Evolutionary conservation across 2,888 invertebrate genomes (phyloP), one percentile per base, ranked within the genome.

Genomic region (Ormyrus rosae): DNA sequence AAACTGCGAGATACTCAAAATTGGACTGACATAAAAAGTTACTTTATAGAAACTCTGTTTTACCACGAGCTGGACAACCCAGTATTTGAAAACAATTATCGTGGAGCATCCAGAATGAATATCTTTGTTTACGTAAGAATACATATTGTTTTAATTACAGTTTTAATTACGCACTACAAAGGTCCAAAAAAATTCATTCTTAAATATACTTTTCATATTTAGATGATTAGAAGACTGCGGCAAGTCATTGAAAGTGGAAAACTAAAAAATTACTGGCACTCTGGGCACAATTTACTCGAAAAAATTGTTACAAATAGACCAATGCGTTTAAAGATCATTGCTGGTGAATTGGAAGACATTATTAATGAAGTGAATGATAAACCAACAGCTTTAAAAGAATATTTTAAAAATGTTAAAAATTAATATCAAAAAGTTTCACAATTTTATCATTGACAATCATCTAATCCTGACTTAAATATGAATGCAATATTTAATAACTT

Each of bases 111-210:
- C 6, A 46, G 56, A 46, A 69, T 56, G n/a, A 45, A 13, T 11
- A 9, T 56, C 6, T 69, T 69, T 45, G 34, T 70, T 8, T 58
- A 70, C 13, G 70, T 70, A 13, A 46, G 70, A 50, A 50, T 11
- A 63, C 19, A 19, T 19, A 19, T 19, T 19, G 1, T 19, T 19
- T 19, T 19, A 19, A 19, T 19, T 19, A 34, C 8, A 5, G 6
- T 5, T 46, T 46, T 45, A 64, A 19, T 10, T 48, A 19, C 19
- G 1, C 1, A 19, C 2, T 19, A 19, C 1, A 19, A 19, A 19
- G 19, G 19, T 19, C 19, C 1, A 19, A 19, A 19, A 19, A 2
- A 19, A 19, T 6, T 5, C 6, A 46, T 46, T 55, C 34, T n/a
- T 19, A 1, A 19, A 19, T 19, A 19, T 19, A 19, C 19, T 11